A percentile compares a stretch with the other conserved stretches of the same genome.
These are phyloP conservation scores for Eulacestoma nigropectus DNA, from an alignment of 2,113 vertebrate genomes.

Conservation along the genomic window DNA sequence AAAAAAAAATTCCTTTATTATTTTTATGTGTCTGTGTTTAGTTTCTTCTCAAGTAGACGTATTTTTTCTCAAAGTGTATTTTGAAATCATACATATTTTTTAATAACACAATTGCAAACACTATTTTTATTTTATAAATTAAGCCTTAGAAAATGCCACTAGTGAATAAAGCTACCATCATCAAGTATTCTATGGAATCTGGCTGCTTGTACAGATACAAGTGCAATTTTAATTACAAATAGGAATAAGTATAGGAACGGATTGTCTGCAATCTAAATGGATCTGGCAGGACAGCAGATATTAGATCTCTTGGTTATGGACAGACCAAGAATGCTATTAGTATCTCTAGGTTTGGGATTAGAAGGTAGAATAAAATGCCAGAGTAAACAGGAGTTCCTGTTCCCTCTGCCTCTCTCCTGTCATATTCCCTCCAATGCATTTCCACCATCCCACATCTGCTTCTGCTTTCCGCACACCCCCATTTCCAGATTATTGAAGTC, in stretches of 20 bases:
- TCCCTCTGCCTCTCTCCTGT: neutral
- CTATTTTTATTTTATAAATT: neutral
- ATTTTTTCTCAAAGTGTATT: neutral
- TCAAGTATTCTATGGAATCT: neutral
- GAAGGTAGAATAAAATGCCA: neutral
- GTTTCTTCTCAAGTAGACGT: neutral
- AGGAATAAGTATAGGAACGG: neutral
- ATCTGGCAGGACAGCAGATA: neutral
- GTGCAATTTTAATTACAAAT: neutral
- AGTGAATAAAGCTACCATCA: neutral
- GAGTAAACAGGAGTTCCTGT: neutral
- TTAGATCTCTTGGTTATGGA: neutral
- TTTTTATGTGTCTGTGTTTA: neutral
- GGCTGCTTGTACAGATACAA: neutral
- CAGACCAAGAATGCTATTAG: neutral
- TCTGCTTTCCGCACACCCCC: neutral
- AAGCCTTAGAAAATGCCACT: neutral
- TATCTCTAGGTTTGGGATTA: neutral
- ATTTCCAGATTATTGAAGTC: neutral
- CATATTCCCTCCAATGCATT: neutral
- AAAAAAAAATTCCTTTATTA: neutral
- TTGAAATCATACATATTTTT: neutral
- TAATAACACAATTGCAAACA: neutral
- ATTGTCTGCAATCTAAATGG: neutral
- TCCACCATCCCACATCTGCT: neutral